Evolutionary conservation across 2,888 invertebrate species (phyloP).

Genomic region (Nycteola revayana): DNA sequence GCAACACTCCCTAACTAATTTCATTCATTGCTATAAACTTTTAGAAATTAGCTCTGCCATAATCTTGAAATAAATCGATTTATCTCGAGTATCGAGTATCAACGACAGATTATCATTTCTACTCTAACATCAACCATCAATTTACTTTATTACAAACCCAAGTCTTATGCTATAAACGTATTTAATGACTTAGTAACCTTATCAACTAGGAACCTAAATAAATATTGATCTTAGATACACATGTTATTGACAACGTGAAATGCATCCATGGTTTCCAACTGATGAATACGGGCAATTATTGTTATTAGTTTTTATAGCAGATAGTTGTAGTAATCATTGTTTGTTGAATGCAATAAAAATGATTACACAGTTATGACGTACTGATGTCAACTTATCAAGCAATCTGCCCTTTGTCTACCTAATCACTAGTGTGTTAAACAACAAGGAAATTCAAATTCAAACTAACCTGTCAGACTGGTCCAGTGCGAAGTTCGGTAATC

Average conservation of each 20-base stretch:
- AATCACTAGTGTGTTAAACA: slow-evolving; percentile 20
- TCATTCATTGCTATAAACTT: slow-evolving; percentile 40
- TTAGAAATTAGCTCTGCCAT: not conserved
- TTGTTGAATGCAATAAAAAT: slow-evolving; percentile 8
- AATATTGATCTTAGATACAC: too few species aligned
- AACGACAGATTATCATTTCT: too few species aligned
- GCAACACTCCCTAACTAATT: slow-evolving; percentile 41
- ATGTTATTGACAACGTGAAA: too few species aligned
- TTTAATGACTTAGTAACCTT: too few species aligned
- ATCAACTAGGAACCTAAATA: too few species aligned
- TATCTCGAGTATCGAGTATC: too few species aligned
- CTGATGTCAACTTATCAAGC: slow-evolving; percentile 16
- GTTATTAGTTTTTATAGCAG: slow-evolving; percentile 6
- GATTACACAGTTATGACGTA: slow-evolving; percentile 13
- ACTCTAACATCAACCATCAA: too few species aligned
- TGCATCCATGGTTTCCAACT: not conserved
- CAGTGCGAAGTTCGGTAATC: slow-evolving; percentile 62
- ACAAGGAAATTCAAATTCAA: slow-evolving; percentile 31
- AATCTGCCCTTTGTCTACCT: slow-evolving; percentile 21
- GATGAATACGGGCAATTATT: not conserved
- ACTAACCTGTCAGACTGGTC: slow-evolving; percentile 52
- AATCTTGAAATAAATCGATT: too few species aligned
- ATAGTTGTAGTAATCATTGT: slow-evolving; percentile 1
- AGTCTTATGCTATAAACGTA: too few species aligned
- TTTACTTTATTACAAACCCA: too few species aligned